Conservation (phyloP, 1,140 invertebrate species). For the Propsilocerus akamusi region DNA sequence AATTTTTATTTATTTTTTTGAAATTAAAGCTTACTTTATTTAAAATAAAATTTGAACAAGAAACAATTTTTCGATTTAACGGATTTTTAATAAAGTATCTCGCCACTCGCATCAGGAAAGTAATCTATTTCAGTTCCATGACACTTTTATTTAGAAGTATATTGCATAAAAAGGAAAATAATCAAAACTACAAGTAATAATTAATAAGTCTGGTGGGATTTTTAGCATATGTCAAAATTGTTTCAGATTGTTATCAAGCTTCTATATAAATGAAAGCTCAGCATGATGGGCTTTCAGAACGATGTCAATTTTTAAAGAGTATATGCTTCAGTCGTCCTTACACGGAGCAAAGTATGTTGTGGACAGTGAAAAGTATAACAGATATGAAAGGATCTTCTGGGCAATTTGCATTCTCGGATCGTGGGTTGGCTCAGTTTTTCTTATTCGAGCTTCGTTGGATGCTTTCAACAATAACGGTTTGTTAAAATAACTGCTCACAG, state of each 20-base stretch:
- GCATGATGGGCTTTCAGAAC: not conserved
- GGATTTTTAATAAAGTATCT: not conserved
- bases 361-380: slow-evolving; percentile 27
- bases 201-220: too few relatives aligned
- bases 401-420: slow-evolving; percentile 33
- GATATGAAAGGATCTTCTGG: slow-evolving; percentile 42
- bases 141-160: too few relatives aligned
- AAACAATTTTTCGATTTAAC: not conserved
- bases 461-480: slow-evolving; percentile 30
- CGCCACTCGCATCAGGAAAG: not conserved
- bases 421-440: slow-evolving; percentile 36
- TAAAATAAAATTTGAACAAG: not conserved
- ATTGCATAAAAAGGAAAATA: too few relatives aligned
- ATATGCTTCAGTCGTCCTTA: slow-evolving; percentile 26
- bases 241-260: not conserved
- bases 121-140: too few relatives aligned
- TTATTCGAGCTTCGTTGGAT: slow-evolving; percentile 36
- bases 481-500: not conserved
- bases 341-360: slow-evolving; percentile 34
- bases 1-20: too few relatives aligned
- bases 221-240: too few relatives aligned
- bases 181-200: too few relatives aligned
- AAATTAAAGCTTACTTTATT: not conserved
- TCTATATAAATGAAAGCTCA: not conserved
- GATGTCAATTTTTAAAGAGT: slow-evolving; percentile 13